Evolutionary conservation across 2,888 invertebrate genomes (phyloP), one percentile per base, ranked within the genome.

Genomic region (Volucella inflata): DNA sequence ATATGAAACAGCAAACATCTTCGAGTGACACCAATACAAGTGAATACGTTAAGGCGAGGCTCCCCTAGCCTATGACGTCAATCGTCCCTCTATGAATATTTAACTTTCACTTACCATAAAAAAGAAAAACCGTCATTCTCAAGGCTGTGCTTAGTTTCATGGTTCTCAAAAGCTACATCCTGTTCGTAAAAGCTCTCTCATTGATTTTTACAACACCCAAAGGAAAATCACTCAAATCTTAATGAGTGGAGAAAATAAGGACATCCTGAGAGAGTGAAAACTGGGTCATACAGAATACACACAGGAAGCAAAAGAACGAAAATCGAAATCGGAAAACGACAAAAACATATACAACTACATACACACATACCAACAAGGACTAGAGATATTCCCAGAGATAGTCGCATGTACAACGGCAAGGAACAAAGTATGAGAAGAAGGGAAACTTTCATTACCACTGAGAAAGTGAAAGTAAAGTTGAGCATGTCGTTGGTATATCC

Each of bases 391-490:
- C 16, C 2, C 12, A 42, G 10, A 30, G 48, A 64, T 72, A 50
- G 6, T 30, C 30, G 21, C 6, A 30, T 6, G 30, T 6, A 30
- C 30, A 6, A 36, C 48, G 12, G 62, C 12, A 38, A 57, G 78
- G 51, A 65, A 70, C n/a, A 12, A n/a, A 6, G 4, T 30, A 30
- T 30, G 30, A 6, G 30, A 30, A 30, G 30, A 53, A 21, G 11
- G 48, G 12, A 17, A 44, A 68, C 57, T 21, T 30, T 30, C 51
- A 55, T 12, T 21, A 14, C 60, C 8, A 16, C 1, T 10, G 17
- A 38, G 57, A 72, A 75, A 83, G 75, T 59, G 79, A 84, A 84
- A 79, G 59, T 50, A 21, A 83, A 78, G 70, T 53, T 38, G 12
- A 42, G 64, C 46, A 46, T 68, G 36, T 17, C 4, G 14, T 12